These are phyloP conservation scores for Falco berigora DNA, from an alignment of 2,797 vertebrate genomes.

Conservation along the genomic window DNA sequence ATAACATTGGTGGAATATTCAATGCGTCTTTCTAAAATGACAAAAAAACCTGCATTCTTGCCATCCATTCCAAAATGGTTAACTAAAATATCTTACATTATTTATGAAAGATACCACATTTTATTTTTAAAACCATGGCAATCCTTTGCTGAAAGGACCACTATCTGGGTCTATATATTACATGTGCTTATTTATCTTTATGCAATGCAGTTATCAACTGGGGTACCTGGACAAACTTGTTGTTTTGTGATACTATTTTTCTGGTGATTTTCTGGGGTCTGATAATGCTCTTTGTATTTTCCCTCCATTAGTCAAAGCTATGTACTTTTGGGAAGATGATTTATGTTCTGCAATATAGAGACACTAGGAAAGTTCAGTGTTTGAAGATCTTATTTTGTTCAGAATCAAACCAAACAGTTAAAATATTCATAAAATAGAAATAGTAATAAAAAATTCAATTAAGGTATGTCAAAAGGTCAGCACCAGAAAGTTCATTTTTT, in stretches of 20 bases:
- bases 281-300: background rate
- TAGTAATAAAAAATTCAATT: background rate
- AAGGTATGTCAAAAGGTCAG: background rate
- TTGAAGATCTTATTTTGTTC: background rate
- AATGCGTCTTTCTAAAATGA: background rate
- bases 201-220: background rate
- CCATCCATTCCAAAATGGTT: background rate
- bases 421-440: slow-evolving; percentile 4
- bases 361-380: background rate
- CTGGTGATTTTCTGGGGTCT: background rate
- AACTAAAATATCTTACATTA: background rate
- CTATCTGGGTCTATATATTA: accelerated
- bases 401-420: background rate
- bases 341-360: background rate
- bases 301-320: background rate
- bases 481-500: background rate
- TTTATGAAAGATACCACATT: background rate
- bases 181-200: background rate
- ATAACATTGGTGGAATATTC: background rate
- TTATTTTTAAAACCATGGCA: background rate
- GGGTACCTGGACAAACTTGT: accelerated
- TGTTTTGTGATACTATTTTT: background rate
- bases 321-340: background rate
- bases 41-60: background rate
- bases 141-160: background rate